Evolutionary conservation across 1,140 invertebrate genomes (phyloP).

Genomic region (Macrocentrus cingulum): DNA sequence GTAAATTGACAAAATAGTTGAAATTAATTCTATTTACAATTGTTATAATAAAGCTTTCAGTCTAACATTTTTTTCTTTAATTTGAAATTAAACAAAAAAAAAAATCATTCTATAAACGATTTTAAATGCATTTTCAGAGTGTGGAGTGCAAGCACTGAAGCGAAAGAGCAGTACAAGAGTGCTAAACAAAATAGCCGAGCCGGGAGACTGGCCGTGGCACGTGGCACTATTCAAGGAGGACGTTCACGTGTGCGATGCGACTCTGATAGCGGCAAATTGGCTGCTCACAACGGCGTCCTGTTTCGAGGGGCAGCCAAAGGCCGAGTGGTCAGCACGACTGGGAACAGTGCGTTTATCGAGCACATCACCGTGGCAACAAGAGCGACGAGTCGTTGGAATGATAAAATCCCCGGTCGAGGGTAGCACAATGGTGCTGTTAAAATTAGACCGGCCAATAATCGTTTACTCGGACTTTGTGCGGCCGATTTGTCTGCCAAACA

Average conservation of each 20-base stretch:
- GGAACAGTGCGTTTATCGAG: conserved; percentile 76
- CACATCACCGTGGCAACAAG: conserved; percentile 84
- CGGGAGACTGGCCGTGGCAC: conserved; percentile 90
- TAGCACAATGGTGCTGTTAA: conserved; percentile 78
- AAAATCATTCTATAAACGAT: too few species aligned
- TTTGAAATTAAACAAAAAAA: too few species aligned
- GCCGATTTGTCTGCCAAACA: conserved; percentile 73
- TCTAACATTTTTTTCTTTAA: too few species aligned
- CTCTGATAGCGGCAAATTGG: conserved; percentile 77
- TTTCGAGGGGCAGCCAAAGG: conserved; percentile 84
- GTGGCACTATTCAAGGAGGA: conserved; percentile 80
- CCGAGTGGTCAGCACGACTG: conserved; percentile 79
- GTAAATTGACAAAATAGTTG: too few species aligned
- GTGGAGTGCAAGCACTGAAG: conserved; percentile 70
- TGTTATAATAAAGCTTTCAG: too few species aligned
- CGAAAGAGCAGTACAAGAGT: conserved; percentile 55
- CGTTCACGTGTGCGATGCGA: conserved; percentile 85
- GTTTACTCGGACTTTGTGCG: conserved; percentile 79
- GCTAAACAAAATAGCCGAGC: conserved; percentile 69
- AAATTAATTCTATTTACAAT: too few species aligned
- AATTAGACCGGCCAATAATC: conserved; percentile 73
- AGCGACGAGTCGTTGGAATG: conserved; percentile 82
- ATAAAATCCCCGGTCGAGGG: conserved; percentile 87
- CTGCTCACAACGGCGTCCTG: conserved; percentile 85
- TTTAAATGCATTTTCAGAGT: too few species aligned